Conservation (phyloP, 2,888 invertebrate species). For the Trichogramma evanescens region DNA sequence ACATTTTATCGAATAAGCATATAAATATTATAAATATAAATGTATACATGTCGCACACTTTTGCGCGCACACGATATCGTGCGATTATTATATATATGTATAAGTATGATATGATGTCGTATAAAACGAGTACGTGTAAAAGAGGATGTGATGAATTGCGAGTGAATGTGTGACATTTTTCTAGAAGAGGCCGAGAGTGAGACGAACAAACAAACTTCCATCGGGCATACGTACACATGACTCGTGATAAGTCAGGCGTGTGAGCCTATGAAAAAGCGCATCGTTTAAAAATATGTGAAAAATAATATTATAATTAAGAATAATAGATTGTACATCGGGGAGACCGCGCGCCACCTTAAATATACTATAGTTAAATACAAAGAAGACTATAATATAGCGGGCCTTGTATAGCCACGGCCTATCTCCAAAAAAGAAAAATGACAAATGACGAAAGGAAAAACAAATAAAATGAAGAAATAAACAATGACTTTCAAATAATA, state of each 20-base stretch:
- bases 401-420: conserved; percentile 48
- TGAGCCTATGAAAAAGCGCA: conserved; percentile 8
- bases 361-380: conserved; percentile 28
- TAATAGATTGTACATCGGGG: conserved; percentile 23
- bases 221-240: conserved; percentile 10
- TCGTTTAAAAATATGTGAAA: conserved; percentile 20
- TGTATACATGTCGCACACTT: too few species aligned
- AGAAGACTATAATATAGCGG: conserved; percentile 35
- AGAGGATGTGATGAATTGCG: conserved; percentile 18
- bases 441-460: conserved; percentile 8
- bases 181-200: too few species aligned
- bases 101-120: too few species aligned
- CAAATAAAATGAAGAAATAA: not conserved
- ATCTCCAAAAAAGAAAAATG: conserved; percentile 23
- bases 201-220: too few species aligned
- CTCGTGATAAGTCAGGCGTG: conserved; percentile 13
- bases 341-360: conserved; percentile 45
- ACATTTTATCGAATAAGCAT: too few species aligned
- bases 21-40: too few species aligned
- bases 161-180: conserved; percentile 22
- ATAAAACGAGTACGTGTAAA: not conserved
- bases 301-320: not conserved
- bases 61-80: too few species aligned
- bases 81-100: too few species aligned
- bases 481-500: not conserved